phyloP scores from a whole-genome alignment of 2,888 invertebrate genomes.

The Acrobasis consociella region DNA sequence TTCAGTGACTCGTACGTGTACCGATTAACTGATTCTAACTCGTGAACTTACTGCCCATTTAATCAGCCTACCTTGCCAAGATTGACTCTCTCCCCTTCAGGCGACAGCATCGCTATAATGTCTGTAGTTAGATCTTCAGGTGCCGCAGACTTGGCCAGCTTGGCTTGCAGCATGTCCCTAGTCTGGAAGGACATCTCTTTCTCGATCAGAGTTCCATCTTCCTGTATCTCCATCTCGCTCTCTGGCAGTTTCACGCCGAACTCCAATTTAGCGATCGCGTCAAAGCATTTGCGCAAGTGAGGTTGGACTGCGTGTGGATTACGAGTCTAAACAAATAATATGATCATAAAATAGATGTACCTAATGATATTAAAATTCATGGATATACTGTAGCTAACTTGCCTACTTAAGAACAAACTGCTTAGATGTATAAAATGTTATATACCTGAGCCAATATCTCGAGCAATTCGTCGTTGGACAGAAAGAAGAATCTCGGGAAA shows the following conservation, averaged over 20 bases:
- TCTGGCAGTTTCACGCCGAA: conserved; percentile 85
- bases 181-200: conserved; percentile 71
- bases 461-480: conserved; percentile 94
- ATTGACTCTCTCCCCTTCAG: conserved; percentile 91
- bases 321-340: conserved; percentile 81
- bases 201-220: conserved; percentile 75
- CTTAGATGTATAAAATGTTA: neutral
- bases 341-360: no score
- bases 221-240: conserved; percentile 77
- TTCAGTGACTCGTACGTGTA: no score
- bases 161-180: conserved; percentile 66
- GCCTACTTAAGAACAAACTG: no score
- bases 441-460: conserved; percentile 94
- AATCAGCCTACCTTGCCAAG: conserved; percentile 84
- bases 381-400: no score
- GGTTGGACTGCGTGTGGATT: conserved; percentile 96
- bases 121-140: conserved; percentile 87
- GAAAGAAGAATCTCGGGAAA: conserved; percentile 94
- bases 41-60: no score
- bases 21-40: no score
- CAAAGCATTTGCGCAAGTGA: conserved; percentile 94
- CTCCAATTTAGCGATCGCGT: conserved; percentile 90
- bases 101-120: conserved; percentile 94
- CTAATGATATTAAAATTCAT: no score
- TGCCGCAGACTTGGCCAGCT: conserved; percentile 62